Conservation (phyloP, 2,797 vertebrate species). For the Pseudopleuronectes americanus region DNA sequence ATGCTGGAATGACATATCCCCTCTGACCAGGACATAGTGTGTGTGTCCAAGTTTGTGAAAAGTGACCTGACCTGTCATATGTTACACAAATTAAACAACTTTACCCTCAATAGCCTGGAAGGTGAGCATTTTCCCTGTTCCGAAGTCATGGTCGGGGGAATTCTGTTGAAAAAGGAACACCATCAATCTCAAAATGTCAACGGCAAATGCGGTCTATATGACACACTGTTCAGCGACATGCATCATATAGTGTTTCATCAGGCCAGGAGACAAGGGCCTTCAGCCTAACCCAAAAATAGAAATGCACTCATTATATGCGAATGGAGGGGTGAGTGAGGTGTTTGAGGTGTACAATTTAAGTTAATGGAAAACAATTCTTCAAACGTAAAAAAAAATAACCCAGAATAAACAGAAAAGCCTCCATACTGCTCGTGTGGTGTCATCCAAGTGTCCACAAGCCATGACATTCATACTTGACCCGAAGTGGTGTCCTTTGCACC, state of each 20-base stretch:
- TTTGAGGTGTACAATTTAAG: too few relatives aligned
- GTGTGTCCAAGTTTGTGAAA: background rate
- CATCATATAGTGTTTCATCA: too few relatives aligned
- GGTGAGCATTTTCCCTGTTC: conserved; percentile 39
- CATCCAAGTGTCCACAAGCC: too few relatives aligned
- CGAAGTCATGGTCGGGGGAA: rapidly evolving
- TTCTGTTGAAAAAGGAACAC: conserved; percentile 22
- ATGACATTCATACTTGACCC: background rate
- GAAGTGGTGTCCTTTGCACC: too few relatives aligned
- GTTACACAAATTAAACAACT: background rate
- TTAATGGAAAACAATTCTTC: too few relatives aligned
- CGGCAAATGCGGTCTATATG: background rate
- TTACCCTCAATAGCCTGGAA: background rate
- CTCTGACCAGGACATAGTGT: background rate
- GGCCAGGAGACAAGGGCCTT: too few relatives aligned
- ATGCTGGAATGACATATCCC: background rate
- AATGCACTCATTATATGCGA: too few relatives aligned
- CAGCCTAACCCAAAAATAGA: too few relatives aligned
- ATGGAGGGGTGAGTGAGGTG: too few relatives aligned
- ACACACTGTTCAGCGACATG: conserved; percentile 7
- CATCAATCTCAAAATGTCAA: conserved; percentile 11
- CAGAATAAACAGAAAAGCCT: too few relatives aligned
- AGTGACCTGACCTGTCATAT: background rate
- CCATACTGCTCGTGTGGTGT: too few relatives aligned
- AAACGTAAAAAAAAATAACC: too few relatives aligned